Evolutionary conservation across 2,113 vertebrate genomes (phyloP), one percentile per base, ranked within the genome.

Genomic region (Hylia prasina): DNA sequence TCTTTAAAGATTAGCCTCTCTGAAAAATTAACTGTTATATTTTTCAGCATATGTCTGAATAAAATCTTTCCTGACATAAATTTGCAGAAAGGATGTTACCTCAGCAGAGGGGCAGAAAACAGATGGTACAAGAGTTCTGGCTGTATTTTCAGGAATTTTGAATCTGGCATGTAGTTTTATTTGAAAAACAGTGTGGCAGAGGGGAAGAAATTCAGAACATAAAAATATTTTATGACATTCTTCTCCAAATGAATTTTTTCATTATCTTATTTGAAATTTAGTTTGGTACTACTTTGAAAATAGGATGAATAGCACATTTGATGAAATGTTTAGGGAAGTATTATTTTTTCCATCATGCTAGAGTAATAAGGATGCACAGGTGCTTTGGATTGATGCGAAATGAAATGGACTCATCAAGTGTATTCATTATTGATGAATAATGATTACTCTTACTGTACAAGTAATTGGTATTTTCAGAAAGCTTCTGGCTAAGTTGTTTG

Each of bases 41-140:
- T 94, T 96, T 91, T 50, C 56, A 84, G 30, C 56, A 70, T 84
- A 90, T 90, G 20, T 61, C 66, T 87, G 82, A 76, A 94, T 37
- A 87, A 33, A 45, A 39, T 87, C 63, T 88, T 85, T 92, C 40
- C 63, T 85, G 70, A 90, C 54, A 60, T 56, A 73, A 89, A 42
- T 94, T 92, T 94, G 8, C 50, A 50, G 78, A 64, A 53, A 53
- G 68, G 35, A 58, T 87, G 63, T 47, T 88, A 77, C 47, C 66
- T 93, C 54, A 81, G 39, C 45, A 91, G 72, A 95, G 45, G 56
- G 64, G 35, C 47, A 93, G 64, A 91, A 92, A 40, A 4, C 60
- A 77, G 69, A 89, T 89, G 69, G 73, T 84, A 61, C 8, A 70
- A 86, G 58, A 83, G 10, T 80, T 95, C 76, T 91, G 72, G 28